Conservation (phyloP, 2,888 invertebrate genomes). For the Ernsta delagoae region DNA sequence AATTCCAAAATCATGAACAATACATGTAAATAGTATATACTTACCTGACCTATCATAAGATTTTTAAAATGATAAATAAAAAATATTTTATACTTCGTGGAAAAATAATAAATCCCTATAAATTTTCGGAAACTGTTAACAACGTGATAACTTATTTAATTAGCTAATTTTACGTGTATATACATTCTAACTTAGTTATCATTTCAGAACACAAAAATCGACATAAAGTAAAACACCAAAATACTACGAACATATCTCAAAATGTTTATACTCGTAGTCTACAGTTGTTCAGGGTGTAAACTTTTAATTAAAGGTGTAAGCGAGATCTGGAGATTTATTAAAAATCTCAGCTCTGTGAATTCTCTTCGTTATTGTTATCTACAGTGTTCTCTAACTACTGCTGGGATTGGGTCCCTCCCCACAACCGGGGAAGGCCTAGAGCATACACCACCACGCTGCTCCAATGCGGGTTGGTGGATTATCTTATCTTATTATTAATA, state of each 20-base stretch:
- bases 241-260: constrained; percentile 1
- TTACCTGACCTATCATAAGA: too few relatives aligned
- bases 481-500: too few relatives aligned
- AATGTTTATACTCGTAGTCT: constrained; percentile 15
- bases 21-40: too few relatives aligned
- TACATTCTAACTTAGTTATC: neutral
- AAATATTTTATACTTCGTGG: too few relatives aligned
- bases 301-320: constrained; percentile 32
- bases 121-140: too few relatives aligned
- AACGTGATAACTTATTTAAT: neutral
- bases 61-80: neutral
- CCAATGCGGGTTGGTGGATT: too few relatives aligned
- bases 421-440: too few relatives aligned
- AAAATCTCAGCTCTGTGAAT: neutral
- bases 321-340: constrained; percentile 8
- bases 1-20: too few relatives aligned
- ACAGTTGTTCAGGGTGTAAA: constrained; percentile 22
- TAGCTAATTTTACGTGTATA: neutral
- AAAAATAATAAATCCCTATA: too few relatives aligned
- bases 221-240: neutral
- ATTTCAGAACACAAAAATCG: neutral
- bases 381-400: too few relatives aligned
- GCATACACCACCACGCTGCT: too few relatives aligned
- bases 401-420: too few relatives aligned
- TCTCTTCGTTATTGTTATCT: neutral